phyloP scores from a whole-genome alignment of 2,888 invertebrate species.

The Julus scandinavius region DNA sequence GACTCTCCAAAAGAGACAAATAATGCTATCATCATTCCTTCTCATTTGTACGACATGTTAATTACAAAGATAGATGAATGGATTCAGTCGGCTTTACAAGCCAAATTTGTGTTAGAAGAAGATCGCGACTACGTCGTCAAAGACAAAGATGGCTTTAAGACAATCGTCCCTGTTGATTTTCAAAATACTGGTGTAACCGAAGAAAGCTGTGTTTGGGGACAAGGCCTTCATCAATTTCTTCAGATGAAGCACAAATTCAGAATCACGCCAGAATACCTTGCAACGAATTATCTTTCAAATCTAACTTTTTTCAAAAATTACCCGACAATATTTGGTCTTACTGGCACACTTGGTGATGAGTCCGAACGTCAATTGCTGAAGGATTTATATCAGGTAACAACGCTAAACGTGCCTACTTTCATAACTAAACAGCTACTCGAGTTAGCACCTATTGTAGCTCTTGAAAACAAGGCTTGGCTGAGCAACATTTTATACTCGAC shows the following conservation, averaged over 20 bases:
- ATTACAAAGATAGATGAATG: slow-evolving; percentile 60
- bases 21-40: neutral
- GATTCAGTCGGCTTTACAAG: slow-evolving; percentile 60
- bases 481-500: neutral
- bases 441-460: neutral
- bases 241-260: slow-evolving; percentile 65
- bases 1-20: neutral
- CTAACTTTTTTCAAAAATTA: slow-evolving; percentile 63
- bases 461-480: neutral
- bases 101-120: slow-evolving; percentile 63
- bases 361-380: slow-evolving; percentile 63
- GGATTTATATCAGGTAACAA: slow-evolving; percentile 62
- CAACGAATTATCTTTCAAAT: slow-evolving; percentile 66
- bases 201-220: slow-evolving; percentile 64
- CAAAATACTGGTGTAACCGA: slow-evolving; percentile 65
- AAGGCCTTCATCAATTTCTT: slow-evolving; percentile 66
- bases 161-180: slow-evolving; percentile 57
- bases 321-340: slow-evolving; percentile 64
- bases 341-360: slow-evolving; percentile 65
- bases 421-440: slow-evolving; percentile 59
- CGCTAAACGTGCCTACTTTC: slow-evolving; percentile 63
- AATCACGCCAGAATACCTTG: slow-evolving; percentile 63
- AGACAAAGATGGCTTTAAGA: slow-evolving; percentile 59
- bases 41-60: neutral
- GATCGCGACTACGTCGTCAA: slow-evolving; percentile 62